Conservation (phyloP, 2,888 invertebrate species). For the Liopterus haemorrhoidalis region DNA sequence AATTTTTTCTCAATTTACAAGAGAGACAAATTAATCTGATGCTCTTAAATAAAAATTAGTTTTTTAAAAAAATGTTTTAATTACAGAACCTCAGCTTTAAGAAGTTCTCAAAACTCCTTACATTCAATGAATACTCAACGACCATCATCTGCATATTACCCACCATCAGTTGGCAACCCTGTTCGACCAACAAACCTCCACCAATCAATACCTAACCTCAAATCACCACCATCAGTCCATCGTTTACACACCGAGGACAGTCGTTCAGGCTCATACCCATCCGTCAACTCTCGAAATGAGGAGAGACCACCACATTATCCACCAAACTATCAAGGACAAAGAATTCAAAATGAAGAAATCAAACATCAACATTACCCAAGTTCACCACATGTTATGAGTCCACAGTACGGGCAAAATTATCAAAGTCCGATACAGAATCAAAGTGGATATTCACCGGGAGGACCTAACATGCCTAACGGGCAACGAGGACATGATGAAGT, state of each 20-base stretch:
- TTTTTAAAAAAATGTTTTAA: too few relatives aligned
- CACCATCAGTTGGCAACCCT: conserved; percentile 34
- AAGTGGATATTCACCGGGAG: conserved; percentile 25
- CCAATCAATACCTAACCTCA: conserved; percentile 47
- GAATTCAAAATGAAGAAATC: conserved; percentile 17
- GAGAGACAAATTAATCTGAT: too few relatives aligned
- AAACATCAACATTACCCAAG: conserved; percentile 35
- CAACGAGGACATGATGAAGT: conserved; percentile 32
- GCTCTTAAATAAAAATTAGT: too few relatives aligned
- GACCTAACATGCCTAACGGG: conserved; percentile 28
- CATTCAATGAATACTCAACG: conserved; percentile 50
- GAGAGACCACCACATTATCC: conserved; percentile 18
- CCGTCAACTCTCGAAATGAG: conserved; percentile 31
- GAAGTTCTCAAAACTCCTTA: conserved; percentile 58
- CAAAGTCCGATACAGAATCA: conserved; percentile 39
- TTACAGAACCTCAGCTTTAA: conserved; percentile 49
- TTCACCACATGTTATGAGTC: conserved; percentile 36
- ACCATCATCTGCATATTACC: conserved; percentile 55
- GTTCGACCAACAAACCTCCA: conserved; percentile 35
- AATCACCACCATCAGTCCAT: conserved; percentile 41
- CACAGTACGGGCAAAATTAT: conserved; percentile 31
- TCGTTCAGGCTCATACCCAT: conserved; percentile 39
- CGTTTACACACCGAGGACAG: conserved; percentile 34
- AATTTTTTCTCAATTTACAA: too few relatives aligned
- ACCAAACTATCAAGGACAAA: conserved; percentile 23